These are phyloP conservation scores for Maconellicoccus hirsutus DNA, from an alignment of 1,140 invertebrate genomes.

Conservation along the genomic window DNA sequence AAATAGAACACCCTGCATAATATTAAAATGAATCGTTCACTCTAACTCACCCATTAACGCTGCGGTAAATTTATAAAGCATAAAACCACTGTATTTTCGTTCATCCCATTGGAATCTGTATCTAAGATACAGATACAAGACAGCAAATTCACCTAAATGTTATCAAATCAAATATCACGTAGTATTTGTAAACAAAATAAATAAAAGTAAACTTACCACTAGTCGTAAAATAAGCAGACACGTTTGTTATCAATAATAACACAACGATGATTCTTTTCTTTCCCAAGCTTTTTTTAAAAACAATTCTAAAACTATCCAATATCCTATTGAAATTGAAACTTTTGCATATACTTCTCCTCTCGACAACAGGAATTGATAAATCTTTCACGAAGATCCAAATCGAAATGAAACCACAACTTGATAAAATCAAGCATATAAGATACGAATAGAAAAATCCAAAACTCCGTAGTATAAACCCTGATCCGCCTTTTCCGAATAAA, in stretches of 20 bases:
- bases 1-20: too few relatives aligned
- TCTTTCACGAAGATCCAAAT: neutral
- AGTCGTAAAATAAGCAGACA: neutral
- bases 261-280: neutral
- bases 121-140: conserved; percentile 30
- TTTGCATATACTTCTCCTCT: neutral
- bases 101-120: conserved; percentile 30
- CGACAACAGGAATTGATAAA: neutral
- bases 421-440: neutral
- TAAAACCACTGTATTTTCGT: conserved; percentile 28
- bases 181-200: too few relatives aligned
- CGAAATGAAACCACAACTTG: neutral
- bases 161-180: too few relatives aligned
- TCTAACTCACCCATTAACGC: conserved; percentile 26
- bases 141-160: conserved; percentile 29
- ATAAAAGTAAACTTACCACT: too few relatives aligned
- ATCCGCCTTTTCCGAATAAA: conserved; percentile 15
- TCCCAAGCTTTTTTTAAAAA: neutral
- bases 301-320: neutral
- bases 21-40: too few relatives aligned
- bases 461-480: conserved; percentile 20
- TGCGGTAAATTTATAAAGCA: conserved; percentile 28
- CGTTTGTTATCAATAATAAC: conserved; percentile 9
- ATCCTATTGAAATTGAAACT: neutral
- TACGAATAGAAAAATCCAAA: conserved; percentile 25